Evolutionary conservation across 2,797 vertebrate species (phyloP), one percentile per base, ranked within the genome.

Genomic region (Melopsittacus undulatus): DNA sequence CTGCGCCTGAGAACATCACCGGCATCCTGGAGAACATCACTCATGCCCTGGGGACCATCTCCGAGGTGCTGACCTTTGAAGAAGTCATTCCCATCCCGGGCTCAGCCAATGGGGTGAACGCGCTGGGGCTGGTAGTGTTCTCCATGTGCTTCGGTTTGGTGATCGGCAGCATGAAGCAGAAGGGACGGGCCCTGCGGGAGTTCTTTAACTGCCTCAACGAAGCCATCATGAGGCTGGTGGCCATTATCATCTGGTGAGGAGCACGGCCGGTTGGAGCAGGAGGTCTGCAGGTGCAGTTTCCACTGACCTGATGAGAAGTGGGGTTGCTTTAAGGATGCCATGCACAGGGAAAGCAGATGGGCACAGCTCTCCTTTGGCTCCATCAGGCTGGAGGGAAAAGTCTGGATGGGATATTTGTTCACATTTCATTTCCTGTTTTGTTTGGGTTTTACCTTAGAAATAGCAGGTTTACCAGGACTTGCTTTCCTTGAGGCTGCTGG

Each of bases 131-230:
- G 74, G 99, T 99, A 94, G 98, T 99, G 86, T 99, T 99, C 97
- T 99, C 99, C 92, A 98, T 99, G 97, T 99, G 98, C 97, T 99
- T 99, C 4, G 99, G 99, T 76, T 97, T 99, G 97, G 98, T 99
- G 95, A 98, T 99, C 52, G 99, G 99, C 30, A 99, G 98, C 97
- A 99, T 99, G 99, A 99, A 99, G 95, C 98, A 99, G 97, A 98
- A 99, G 96, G 99, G 99, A 51, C 98, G 98, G 74, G 98, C 98
- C 70, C 97, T 99, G 85, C 97, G 98, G 94, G 99, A 99, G 91
- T 99, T 99, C 97, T 99, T 99, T 79, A 98, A 99, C 97, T 98
- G 98, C 96, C 98, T 99, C 97, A 99, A 99, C 90, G 99, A 99
- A 96, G 99, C 99, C 95, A 99, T 99, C 97, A 99, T 99, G 99